These are phyloP conservation scores for Drusus annulatus DNA, from an alignment of 1,140 invertebrate species.

Conservation along the genomic window DNA sequence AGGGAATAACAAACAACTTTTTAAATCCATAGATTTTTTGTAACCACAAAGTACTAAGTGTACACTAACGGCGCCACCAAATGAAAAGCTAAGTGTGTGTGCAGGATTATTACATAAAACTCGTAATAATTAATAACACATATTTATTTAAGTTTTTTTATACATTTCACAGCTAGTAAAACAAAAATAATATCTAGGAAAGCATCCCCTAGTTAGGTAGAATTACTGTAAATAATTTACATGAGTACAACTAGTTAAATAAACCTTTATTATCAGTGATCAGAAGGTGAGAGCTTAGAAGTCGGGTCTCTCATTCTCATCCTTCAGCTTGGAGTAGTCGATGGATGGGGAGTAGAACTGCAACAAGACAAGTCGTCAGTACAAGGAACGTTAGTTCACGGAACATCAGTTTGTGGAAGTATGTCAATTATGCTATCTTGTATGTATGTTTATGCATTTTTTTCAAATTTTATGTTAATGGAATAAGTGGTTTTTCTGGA, in stretches of 20 bases:
- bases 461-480: no score
- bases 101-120: no score
- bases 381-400: no score
- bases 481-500: no score
- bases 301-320: constrained; percentile 73
- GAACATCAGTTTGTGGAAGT: no score
- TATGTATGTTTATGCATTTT: no score
- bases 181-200: constrained; percentile 6
- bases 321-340: constrained; percentile 76
- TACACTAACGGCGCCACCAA: no score
- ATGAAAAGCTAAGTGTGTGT: no score
- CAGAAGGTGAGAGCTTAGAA: constrained; percentile 65
- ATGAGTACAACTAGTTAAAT: constrained; percentile 11
- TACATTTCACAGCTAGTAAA: not conserved
- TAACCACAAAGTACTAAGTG: no score
- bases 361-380: constrained; percentile 57
- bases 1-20: no score
- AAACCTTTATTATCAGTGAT: not conserved
- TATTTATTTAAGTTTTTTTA: constrained; percentile 3
- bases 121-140: not conserved
- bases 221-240: constrained; percentile 14
- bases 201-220: not conserved
- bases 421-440: no score
- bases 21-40: no score
- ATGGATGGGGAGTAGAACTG: constrained; percentile 79